Base-by-base conservation (phyloP, 2,113 vertebrate species). In the Hippolais icterina region DNA sequence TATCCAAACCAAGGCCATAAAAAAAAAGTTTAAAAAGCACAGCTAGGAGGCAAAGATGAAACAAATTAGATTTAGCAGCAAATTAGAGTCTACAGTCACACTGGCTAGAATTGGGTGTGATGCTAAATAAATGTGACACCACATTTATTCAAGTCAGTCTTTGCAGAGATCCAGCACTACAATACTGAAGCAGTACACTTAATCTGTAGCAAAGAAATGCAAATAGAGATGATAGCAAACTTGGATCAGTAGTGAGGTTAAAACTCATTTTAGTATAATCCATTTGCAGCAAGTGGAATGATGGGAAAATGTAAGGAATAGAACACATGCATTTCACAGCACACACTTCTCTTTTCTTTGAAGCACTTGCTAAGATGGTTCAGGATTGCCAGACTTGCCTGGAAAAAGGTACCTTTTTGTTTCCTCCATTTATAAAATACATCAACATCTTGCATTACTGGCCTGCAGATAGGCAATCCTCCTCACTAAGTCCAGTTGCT, bases 31-130 rank as follows among this genome's bases (percentile, higher is more conserved):
- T 15, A 17, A 66, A 83, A 91, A 60, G 60, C 27, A 68, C 28
- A 49, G 53, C 65, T 61, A 56, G 53, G 20, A 85, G 53, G n/a
- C 46, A 93, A 65, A 74, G 41, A 53, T 5, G 14, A 96, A 90
- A 87, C 46, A 93, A 90, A 95, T 76, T 44, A 60, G 10, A 92
- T 88, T 56, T 87, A 79, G 56, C n/a, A 92, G 57, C 29, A 83
- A 90, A 88, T 74, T 21, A 65, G 31, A 85, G 57, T 11, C 20
- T 33, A 69, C 41, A 86, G 41, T 72, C 75, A 80, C 24, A 83
- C 11, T 8, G 5, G 28, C 57, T 22, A 80, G 66, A 68, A 83
- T 9, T 6, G 0, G 21, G 64, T 56, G 17, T 37, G 61, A 65
- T 71, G 89, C 46, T 72, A 91, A 96, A 59, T 64, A 91, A 93